These are phyloP conservation scores for Cygnus olor DNA, from an alignment of 2,797 vertebrate genomes.

Conservation along the genomic window DNA sequence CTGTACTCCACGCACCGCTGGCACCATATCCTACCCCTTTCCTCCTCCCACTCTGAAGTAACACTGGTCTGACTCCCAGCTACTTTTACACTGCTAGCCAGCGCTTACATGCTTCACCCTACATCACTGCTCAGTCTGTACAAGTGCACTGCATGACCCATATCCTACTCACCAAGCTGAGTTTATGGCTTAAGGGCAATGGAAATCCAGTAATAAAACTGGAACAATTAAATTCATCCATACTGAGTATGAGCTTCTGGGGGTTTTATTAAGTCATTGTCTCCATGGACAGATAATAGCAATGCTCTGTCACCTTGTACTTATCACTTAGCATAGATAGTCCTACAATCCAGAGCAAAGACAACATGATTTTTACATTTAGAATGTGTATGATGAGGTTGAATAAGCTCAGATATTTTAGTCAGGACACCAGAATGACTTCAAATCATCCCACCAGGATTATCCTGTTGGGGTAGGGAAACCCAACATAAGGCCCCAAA, in stretches of 20 bases:
- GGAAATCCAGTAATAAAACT: background rate
- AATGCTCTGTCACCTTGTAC: background rate
- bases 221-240: background rate
- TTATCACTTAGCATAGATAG: background rate
- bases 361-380: rapidly evolving
- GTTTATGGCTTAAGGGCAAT: background rate
- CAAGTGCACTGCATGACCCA: background rate
- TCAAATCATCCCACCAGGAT: background rate
- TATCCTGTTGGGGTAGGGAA: background rate
- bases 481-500: background rate
- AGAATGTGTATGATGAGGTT: rapidly evolving
- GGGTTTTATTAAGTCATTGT: background rate
- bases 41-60: background rate
- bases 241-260: rapidly evolving
- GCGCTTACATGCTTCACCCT: rapidly evolving
- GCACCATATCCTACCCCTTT: background rate
- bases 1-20: background rate
- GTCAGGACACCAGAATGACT: background rate
- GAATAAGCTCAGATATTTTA: background rate
- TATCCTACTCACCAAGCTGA: background rate
- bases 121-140: background rate
- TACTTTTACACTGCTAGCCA: background rate
- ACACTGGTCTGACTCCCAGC: background rate
- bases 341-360: background rate
- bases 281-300: background rate